These are phyloP conservation scores for Zoanthus sansibaricus DNA, from an alignment of 92 coral and sea anemone species.

Conservation along the genomic window DNA sequence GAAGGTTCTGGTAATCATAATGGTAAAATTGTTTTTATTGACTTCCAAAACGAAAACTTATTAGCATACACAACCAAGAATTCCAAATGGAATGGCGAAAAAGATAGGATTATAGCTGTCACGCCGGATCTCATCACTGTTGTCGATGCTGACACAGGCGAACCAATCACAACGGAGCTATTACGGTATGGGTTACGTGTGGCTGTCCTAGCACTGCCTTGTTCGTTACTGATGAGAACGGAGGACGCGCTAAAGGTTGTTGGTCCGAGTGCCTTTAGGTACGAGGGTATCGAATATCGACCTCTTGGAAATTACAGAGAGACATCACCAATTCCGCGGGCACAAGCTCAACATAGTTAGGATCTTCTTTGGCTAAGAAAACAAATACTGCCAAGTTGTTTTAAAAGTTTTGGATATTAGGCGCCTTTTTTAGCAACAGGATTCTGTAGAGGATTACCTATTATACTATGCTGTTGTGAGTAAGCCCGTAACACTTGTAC, in stretches of 20 bases:
- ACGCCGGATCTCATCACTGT: conserved; percentile 93
- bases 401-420: too few relatives aligned
- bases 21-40: conserved; percentile 55
- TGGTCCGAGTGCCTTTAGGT: conserved; percentile 94
- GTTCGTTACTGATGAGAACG: conserved; percentile 72
- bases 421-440: too few relatives aligned
- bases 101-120: conserved; percentile 63
- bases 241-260: conserved; percentile 74
- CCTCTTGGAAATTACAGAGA: conserved; percentile 76
- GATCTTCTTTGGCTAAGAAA: neutral
- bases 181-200: conserved; percentile 94
- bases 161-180: conserved; percentile 90
- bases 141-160: conserved; percentile 90
- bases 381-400: too few relatives aligned
- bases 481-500: too few relatives aligned
- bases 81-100: conserved; percentile 66
- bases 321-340: conserved; percentile 74
- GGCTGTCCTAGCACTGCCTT: conserved; percentile 84
- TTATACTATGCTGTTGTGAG: too few relatives aligned
- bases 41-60: conserved; percentile 95
- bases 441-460: too few relatives aligned
- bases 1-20: conserved; percentile 64
- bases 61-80: conserved; percentile 59
- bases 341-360: neutral
- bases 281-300: conserved; percentile 65